Base-by-base conservation (phyloP, 2,888 invertebrate genomes). In the Eupelmus urozonus region DNA sequence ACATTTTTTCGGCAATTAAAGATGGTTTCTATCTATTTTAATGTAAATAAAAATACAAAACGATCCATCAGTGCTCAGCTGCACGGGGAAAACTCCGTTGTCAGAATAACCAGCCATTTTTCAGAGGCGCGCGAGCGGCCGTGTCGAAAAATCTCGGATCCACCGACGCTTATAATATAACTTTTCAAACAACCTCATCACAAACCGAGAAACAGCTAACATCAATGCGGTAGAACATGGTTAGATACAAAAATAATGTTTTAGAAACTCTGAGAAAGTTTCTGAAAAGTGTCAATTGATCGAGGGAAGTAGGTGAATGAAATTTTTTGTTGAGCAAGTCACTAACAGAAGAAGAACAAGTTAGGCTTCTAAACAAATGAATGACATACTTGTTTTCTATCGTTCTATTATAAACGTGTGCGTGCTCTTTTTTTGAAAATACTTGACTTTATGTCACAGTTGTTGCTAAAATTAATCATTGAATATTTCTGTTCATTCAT, bases 21-120 rank as follows among this genome's bases (percentile, higher is more conserved):
- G 27, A 29, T 62, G 27, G 63, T 20, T 45, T 60, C 40, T 11
- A 13, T 69, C 45, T 76, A 69, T 70, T 70, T 70, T 62, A 69
- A 76, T 62, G 57, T 53, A 69, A 63, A 70, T 76, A 63, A 57
- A 65, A 76, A 65, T 76, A 70, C 40, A n/a, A 34, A 3, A 18
- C 62, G 4, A 76, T 76, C 65, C 13, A 55, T 70, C 65, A 76
- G 63, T 60, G 65, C n/a, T n/a, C 27, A 2, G 45, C 29, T 49
- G 25, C 27, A 45, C 23, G 27, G 23, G 57, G 25, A 73, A 60
- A 18, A 34, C 34, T 62, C 23, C 9, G 27, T 65, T 40, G 70
- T n/a, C 40, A 3, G 25, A 53, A 34, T 27, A 60, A 53, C 40
- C n/a, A 71, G 65, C 59, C 49, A 71, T 59, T 70, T 65, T 63